Conservation (phyloP, 37 sponge, comb jelly and placozoan genomes). For the Bolinopsis microptera region DNA sequence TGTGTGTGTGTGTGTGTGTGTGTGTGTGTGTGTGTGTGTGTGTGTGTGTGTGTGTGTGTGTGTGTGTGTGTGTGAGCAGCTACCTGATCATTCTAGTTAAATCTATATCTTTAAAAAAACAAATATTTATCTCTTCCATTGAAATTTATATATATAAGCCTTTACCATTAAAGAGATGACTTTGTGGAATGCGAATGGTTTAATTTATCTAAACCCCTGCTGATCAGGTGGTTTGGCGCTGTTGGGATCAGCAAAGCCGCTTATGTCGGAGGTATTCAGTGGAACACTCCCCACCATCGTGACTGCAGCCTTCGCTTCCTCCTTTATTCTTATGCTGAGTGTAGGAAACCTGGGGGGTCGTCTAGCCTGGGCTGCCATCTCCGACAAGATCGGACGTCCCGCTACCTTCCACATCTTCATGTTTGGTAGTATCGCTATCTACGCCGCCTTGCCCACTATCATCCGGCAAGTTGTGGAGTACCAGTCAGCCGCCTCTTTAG, state of each 20-base stretch:
- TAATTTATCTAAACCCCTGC: no score
- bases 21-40: no score
- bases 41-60: no score
- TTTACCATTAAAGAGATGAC: no score
- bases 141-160: no score
- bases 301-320: constrained; percentile 59
- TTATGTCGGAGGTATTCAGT: constrained; percentile 45
- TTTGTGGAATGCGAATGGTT: no score
- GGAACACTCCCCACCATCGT: constrained; percentile 37
- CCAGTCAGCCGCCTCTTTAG: constrained; percentile 11
- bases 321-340: constrained; percentile 63
- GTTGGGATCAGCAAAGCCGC: constrained; percentile 24
- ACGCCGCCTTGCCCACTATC: constrained; percentile 57
- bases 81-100: no score
- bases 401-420: constrained; percentile 62
- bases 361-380: constrained; percentile 58
- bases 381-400: constrained; percentile 62
- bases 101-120: no score
- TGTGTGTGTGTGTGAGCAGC: no score
- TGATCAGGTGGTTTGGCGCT: constrained; percentile 16
- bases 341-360: constrained; percentile 58
- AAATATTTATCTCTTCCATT: no score
- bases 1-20: no score
- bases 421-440: constrained; percentile 58
- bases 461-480: constrained; percentile 5